Evolutionary conservation across 2,888 invertebrate species (phyloP), one percentile per base, ranked within the genome.

Genomic region (Caenorhabditis angaria): DNA sequence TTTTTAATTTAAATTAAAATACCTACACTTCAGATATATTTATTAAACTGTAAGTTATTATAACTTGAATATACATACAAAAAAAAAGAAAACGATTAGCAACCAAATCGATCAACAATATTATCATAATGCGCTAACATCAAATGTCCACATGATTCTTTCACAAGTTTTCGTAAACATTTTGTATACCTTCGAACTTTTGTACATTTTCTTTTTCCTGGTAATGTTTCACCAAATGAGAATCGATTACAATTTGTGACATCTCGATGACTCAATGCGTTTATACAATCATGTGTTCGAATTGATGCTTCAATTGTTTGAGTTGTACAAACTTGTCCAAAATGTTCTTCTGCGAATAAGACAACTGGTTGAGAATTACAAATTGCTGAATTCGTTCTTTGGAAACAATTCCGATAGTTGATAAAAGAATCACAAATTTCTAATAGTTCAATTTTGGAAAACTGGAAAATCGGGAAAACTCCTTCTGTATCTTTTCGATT

Each of bases 41-140:
- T 5, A 57, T 22, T 57, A 57, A 35, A 47, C 25, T 58, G 12
- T n/a, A 58, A 47, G 1, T 22, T n/a, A 20, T n/a, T 24, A 20
- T 32, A 57, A 14, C 5, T 25, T 28, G 35, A 35, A 28, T 55
- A 55, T 5, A 14, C 5, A 48, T 18, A 48, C 8, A 8, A 14
- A n/a, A 48, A 12, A 14, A 48, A n/a, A n/a, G 35, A 48, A 53
- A 55, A 3, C 5, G 20, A 24, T 65, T 27, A 70, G 41, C 72
- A 72, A 56, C 72, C 73, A 56, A 73, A 73, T 22, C 65, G 54
- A 35, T 65, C 28, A 3, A 73, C 68, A 65, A 73, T 73, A 61
- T 62, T 62, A 57, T 73, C 73, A 47, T 62, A 73, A 47, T 73
- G 73, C 28, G 73, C 73, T 27, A 73, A 47, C 65, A 73, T 69